Base-by-base conservation (phyloP, 2,888 invertebrate species). In the Pycnomerus fuliginosus region DNA sequence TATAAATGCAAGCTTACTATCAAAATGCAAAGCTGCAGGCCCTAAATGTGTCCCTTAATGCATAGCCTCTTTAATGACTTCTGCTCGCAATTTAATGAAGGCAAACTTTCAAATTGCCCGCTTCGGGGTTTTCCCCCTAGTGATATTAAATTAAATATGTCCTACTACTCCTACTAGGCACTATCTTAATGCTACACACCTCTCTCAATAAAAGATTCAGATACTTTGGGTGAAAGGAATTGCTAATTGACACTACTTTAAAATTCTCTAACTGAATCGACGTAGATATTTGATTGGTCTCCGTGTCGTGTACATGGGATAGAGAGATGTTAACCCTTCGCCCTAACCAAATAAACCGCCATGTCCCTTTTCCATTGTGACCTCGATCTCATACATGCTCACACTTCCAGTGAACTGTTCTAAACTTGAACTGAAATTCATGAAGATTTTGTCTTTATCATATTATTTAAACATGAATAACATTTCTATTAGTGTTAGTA, bases 41-140 rank as follows among this genome's bases (percentile, higher is more conserved):
- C 48, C 52, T 55, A 52, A 56, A 55, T 60, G 56, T 52, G 53
- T 56, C 55, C 52, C 52, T 48, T 55, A 58, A 60, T 58, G 57
- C 54, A 56, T 37, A 33, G 48, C 51, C 48, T 48, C 51, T 55
- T 55, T 56, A 60, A 57, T 53, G 57, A 60, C 55, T 56, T 51
- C 49, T 48, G 50, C 55, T 56, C 50, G 31, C 44, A 53, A 55
- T 58, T 58, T 55, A 59, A 58, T 59, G 49, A 48, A 44, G 37
- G 48, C 44, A 54, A 61, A 59, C 53, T 62, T 60, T 55, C 48
- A 48, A 55, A 55, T 50, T 51, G 48, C 50, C 44, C 48, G 51
- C 56, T 57, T 49, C 48, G 31, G 45, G 51, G 50, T 49, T 50
- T 57, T 53, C 46, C 34, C 43, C 50, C 34, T 27, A 16, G 34